Conservation (phyloP, 2,797 vertebrate species). For the Aulostomus chinensis region DNA sequence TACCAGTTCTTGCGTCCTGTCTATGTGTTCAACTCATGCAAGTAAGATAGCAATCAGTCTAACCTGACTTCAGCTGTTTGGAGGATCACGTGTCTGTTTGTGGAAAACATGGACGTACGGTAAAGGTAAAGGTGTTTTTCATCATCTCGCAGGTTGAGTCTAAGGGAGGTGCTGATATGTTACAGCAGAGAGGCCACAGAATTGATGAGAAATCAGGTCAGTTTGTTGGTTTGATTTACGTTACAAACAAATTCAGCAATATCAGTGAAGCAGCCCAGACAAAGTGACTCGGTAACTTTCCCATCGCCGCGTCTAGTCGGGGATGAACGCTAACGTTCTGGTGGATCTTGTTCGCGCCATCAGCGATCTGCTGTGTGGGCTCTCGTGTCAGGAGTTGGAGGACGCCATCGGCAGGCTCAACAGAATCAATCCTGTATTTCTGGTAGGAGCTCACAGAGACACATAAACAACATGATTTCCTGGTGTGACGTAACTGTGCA, state of each 20-base stretch:
- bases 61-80: no score
- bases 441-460: conserved; percentile 56
- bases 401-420: conserved; percentile 68
- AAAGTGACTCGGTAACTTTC: background rate
- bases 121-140: conserved; percentile 9
- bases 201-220: conserved; percentile 62
- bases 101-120: conserved; percentile 42
- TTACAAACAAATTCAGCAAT: no score
- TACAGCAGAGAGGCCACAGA: conserved; percentile 60
- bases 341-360: conserved; percentile 56
- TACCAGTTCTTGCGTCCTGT: conserved; percentile 45
- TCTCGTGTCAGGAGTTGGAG: conserved; percentile 68
- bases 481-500: no score
- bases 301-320: conserved; percentile 44
- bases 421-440: conserved; percentile 35
- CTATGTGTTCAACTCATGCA: conserved; percentile 58
- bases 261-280: no score
- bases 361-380: conserved; percentile 67
- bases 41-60: conserved; percentile 42
- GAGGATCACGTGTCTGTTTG: conserved; percentile 22
- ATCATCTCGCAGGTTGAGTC: conserved; percentile 50
- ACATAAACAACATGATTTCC: no score
- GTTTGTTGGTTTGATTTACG: conserved; percentile 8
- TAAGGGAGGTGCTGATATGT: conserved; percentile 53
- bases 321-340: conserved; percentile 36